These are phyloP conservation scores for Caenorhabditis latens DNA, from an alignment of 1,140 invertebrate genomes.

Conservation along the genomic window DNA sequence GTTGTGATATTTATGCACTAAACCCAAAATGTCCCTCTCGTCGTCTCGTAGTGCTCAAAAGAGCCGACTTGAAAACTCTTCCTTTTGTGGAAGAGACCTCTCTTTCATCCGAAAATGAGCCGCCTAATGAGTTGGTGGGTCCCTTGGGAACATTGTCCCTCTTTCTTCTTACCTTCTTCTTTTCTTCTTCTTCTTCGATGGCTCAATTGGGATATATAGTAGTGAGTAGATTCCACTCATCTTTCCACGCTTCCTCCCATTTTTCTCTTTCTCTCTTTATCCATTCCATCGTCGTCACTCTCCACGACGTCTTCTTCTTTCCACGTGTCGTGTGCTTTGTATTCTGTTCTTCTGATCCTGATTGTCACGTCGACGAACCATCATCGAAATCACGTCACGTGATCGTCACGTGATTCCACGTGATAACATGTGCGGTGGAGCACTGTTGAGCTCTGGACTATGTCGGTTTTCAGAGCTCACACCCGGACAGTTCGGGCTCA, in stretches of 20 bases:
- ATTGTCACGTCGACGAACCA: not conserved
- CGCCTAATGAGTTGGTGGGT: constrained; percentile 55
- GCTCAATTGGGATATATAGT: constrained; percentile 47
- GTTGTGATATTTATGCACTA: constrained; percentile 34
- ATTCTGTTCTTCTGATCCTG: constrained; percentile 22
- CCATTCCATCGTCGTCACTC: not conserved
- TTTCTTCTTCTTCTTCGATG: constrained; percentile 21
- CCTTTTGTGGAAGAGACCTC: not conserved
- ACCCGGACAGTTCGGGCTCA: constrained; percentile 76
- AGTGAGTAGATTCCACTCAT: constrained; percentile 9
- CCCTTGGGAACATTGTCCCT: not conserved
- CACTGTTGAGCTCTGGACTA: constrained; percentile 61
- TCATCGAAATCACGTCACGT: not conserved
- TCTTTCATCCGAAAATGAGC: constrained; percentile 52
- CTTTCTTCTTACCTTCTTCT: constrained; percentile 25
- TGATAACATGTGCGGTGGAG: constrained; percentile 52
- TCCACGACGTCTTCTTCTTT: not conserved
- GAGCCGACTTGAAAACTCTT: not conserved
- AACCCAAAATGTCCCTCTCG: not conserved
- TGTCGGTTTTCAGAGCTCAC: constrained; percentile 74
- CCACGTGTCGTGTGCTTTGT: constrained; percentile 13
- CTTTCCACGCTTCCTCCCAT: not conserved
- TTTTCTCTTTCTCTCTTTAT: not conserved
- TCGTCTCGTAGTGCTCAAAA: not conserved
- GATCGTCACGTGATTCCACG: not conserved